Percentiles rank a stretch among this genome's conserved stretches.
phyloP scores from a whole-genome alignment of 2,113 vertebrate species.

The Hoplias malabaricus region DNA sequence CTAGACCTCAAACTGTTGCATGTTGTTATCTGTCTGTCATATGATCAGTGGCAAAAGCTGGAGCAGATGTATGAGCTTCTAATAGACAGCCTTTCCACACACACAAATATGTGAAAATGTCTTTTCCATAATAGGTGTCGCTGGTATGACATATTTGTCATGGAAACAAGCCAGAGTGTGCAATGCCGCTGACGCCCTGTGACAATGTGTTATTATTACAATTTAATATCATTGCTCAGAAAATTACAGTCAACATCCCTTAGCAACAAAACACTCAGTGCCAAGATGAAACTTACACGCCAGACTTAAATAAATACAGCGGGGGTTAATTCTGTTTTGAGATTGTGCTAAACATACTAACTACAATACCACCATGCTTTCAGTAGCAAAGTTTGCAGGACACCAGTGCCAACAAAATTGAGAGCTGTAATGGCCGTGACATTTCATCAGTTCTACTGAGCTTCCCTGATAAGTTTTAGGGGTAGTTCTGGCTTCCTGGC shows the following conservation, averaged over 20 bases:
- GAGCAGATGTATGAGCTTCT: background rate
- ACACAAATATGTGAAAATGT: background rate
- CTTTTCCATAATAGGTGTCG: constrained; percentile 23
- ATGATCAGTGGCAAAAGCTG: background rate
- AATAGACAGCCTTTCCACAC: background rate
- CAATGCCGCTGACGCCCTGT: constrained; percentile 3
- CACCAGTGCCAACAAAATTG: background rate
- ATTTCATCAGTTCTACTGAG: constrained; percentile 36
- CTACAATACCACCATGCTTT: background rate
- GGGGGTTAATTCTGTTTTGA: background rate
- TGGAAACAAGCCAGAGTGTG: constrained; percentile 18
- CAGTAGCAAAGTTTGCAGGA: constrained; percentile 19
- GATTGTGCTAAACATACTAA: no score
- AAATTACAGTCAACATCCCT: background rate
- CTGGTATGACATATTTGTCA: constrained; percentile 17
- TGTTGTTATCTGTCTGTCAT: constrained; percentile 14
- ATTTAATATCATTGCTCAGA: background rate
- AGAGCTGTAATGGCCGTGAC: constrained; percentile 20
- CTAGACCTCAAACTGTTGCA: background rate
- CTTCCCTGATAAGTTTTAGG: constrained; percentile 7
- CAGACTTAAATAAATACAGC: background rate
- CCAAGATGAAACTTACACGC: background rate
- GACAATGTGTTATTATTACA: constrained; percentile 12
- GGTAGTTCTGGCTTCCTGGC: constrained; percentile 31
- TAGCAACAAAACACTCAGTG: background rate